Evolutionary conservation across 2,888 invertebrate species (phyloP).

Genomic region (Odontocolon sp.): DNA sequence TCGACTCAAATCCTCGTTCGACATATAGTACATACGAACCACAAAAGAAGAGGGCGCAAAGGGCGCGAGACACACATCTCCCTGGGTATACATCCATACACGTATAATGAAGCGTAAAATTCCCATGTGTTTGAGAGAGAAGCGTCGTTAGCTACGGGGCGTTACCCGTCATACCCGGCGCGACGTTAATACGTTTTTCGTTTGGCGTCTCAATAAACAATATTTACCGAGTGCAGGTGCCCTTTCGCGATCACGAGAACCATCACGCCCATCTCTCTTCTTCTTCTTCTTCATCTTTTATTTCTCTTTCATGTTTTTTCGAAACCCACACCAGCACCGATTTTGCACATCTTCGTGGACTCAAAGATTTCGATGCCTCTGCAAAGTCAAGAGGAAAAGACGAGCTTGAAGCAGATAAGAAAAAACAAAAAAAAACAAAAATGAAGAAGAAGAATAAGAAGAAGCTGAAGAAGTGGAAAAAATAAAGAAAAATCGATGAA

Average conservation of each 20-base stretch:
- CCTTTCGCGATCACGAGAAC: slow-evolving; percentile 60
- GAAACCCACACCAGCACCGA: slow-evolving; percentile 14
- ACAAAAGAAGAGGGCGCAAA: too few species aligned
- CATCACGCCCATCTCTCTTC: slow-evolving; percentile 57
- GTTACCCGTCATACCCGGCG: slow-evolving; percentile 57
- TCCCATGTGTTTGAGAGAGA: not conserved
- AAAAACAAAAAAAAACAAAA: slow-evolving; percentile 34
- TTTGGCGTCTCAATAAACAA: slow-evolving; percentile 71
- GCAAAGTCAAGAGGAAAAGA: slow-evolving; percentile 41
- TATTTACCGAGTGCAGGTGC: slow-evolving; percentile 68
- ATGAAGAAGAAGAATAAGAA: slow-evolving; percentile 11
- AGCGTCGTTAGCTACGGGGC: slow-evolving; percentile 59
- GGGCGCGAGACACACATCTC: not conserved
- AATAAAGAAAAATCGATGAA: too few species aligned
- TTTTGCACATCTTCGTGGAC: not conserved
- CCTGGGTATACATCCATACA: not conserved
- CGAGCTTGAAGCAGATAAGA: slow-evolving; percentile 6
- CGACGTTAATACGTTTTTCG: slow-evolving; percentile 71
- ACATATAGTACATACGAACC: too few species aligned
- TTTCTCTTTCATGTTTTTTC: slow-evolving; percentile 32
- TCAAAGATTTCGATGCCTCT: slow-evolving; percentile 47
- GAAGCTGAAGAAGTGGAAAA: slow-evolving; percentile 42
- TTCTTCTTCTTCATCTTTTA: slow-evolving; percentile 48
- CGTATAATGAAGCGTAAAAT: not conserved
- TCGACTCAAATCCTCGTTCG: too few species aligned